Evolutionary conservation across 1,140 invertebrate genomes (phyloP), one percentile per base, ranked within the genome.

Genomic region (Drosophila biarmipes): DNA sequence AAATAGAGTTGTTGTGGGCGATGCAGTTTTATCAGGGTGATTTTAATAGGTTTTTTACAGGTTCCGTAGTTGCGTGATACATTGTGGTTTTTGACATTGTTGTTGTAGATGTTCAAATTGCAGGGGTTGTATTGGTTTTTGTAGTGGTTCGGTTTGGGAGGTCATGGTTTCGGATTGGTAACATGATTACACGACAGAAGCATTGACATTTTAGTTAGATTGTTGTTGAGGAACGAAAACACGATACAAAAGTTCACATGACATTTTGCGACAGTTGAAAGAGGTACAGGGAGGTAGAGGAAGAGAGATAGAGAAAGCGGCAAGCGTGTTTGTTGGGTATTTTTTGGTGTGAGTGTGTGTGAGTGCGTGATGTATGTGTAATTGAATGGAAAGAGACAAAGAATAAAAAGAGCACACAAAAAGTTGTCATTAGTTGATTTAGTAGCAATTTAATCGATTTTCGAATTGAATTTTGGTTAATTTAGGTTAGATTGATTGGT

Each of bases 381-480:
- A 53, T 74, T 75, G 78, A 86, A 89, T 89, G 76, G 69, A 89
- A 89, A 89, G 84, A 89, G 84, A 89, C 80, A 84, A 89, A 89
- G 85, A 89, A 89, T 71, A 84, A 84, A 80, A 73, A 89, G 78
- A 89, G 55, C 79, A 87, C 66, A 89, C 79, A 86, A 82, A 78
- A 68, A 78, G 53, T 90, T 84, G 55, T 77, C 38, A 89, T 89
- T 89, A 89, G 85, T 89, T 61, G 43, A 79, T 78, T 78, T 56
- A 59, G 49, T 76, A 76, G 53, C 72, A 76, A 68, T 75, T 75
- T 37, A 76, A 75, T 75, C 62, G 59, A 80, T 78, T 82, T 58
- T 51, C 38, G 51, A 58, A 43, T 75, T 54, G 24, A 64, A 55
- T 67, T 69, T 68, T 56, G 42, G 40, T 53, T 38, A 56, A 52